Evolutionary conservation across 2,113 vertebrate genomes (phyloP).

Genomic region (Percina caprodes): DNA sequence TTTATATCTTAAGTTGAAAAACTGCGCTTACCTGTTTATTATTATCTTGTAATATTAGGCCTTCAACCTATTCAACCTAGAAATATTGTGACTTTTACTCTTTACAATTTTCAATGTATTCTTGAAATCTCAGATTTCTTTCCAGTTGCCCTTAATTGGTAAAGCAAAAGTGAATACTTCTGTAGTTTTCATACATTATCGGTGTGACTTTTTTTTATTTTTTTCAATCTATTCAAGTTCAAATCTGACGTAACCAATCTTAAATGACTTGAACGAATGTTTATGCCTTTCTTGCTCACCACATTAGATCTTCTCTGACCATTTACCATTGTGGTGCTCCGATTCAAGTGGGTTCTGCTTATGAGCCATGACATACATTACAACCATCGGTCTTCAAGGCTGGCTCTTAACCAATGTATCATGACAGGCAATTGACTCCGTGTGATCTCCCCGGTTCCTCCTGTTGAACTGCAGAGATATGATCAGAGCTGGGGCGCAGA

Average conservation of each 20-base stretch:
- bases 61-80: neutral
- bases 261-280: conserved; percentile 35
- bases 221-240: neutral
- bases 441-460: conserved; percentile 72
- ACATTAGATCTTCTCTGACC: conserved; percentile 49
- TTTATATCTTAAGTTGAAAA: neutral
- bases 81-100: neutral
- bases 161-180: neutral
- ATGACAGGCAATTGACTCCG: conserved; percentile 73
- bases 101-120: neutral
- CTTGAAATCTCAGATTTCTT: neutral
- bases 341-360: conserved; percentile 48
- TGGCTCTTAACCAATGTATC: conserved; percentile 63
- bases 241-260: neutral
- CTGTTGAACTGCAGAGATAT: conserved; percentile 73
- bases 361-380: conserved; percentile 73
- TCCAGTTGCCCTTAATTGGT: neutral
- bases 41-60: neutral
- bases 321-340: conserved; percentile 40
- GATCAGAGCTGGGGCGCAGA: conserved; percentile 73
- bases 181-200: neutral
- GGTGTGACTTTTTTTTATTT: neutral
- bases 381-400: conserved; percentile 58
- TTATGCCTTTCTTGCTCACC: conserved; percentile 29
- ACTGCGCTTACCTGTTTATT: neutral